phyloP scores from a whole-genome alignment of 2,888 invertebrate genomes.

The Ryuthela nishihirai region DNA sequence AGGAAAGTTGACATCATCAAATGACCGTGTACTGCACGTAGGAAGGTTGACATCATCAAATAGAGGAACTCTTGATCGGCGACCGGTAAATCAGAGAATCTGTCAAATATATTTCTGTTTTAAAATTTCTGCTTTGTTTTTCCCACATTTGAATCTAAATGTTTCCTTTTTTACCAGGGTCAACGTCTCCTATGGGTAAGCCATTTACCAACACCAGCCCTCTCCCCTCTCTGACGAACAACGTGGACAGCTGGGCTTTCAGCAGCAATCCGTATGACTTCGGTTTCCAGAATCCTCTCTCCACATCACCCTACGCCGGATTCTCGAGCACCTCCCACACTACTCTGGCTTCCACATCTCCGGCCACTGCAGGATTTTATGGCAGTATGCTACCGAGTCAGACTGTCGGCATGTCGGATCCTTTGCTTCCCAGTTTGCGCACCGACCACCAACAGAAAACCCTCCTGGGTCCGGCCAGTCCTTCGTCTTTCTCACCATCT shows the following conservation, averaged over 20 bases:
- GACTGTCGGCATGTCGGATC: slow-evolving; percentile 11
- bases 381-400: slow-evolving; percentile 24
- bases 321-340: slow-evolving; percentile 27
- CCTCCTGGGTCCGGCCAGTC: slow-evolving; percentile 22
- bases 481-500: slow-evolving; percentile 8
- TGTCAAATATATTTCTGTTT: no score
- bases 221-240: slow-evolving; percentile 19
- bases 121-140: no score
- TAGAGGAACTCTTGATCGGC: no score
- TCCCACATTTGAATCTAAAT: no score
- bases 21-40: no score
- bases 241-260: slow-evolving; percentile 20
- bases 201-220: slow-evolving; percentile 29
- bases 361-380: slow-evolving; percentile 18
- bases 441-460: slow-evolving; percentile 18
- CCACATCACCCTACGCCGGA: slow-evolving; percentile 22
- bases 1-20: no score
- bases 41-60: no score
- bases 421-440: slow-evolving; percentile 18
- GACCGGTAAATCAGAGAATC: no score
- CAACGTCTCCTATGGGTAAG: slow-evolving; percentile 25
- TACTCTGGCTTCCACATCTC: slow-evolving; percentile 6
- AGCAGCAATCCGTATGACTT: slow-evolving; percentile 34
- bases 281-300: slow-evolving; percentile 33
- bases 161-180: no score